Evolutionary conservation across 1,140 invertebrate genomes (phyloP), one percentile per base, ranked within the genome.

Genomic region (Globodera ellingtonae): DNA sequence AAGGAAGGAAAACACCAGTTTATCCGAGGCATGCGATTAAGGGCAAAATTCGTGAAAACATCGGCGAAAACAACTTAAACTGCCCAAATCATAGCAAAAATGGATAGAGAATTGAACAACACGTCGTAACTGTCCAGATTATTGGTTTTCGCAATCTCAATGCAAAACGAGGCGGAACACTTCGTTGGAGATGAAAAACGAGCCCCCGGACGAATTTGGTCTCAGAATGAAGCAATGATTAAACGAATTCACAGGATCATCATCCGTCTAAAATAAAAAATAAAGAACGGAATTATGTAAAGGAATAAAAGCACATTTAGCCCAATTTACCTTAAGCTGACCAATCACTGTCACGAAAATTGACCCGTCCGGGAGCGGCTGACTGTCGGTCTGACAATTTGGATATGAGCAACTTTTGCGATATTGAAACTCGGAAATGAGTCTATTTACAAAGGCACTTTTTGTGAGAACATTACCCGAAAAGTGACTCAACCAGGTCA

Each of bases 91-190:
- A 50, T 76, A 24, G 13, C 35, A 35, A 35, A n/a, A 52, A 79
- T 82, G 10, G 72, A 44, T n/a, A 13, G 6, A 44, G n/a, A 50
- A 48, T 69, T 52, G 50, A 56, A 66, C 59, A 75, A 15, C 18
- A 6, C 47, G 62, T 76, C n/a, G 46, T 81, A 87, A 59, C 83
- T 84, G 24, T 70, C 67, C 67, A 70, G 2, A 21, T 24, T n/a
- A 70, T 13, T 18, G 2, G 56, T 13, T 18, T 62, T 6, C 21
- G 35, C 48, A 44, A 35, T n/a, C 4, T 77, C 21, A 77, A 77
- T 89, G 87, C 35, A 89, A 81, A n/a, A 89, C 82, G n/a, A 89
- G 88, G 21, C 87, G 85, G 84, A 89, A 89, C 73, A 89, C 88
- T 73, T 89, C 87, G 78, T 89, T 89, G 35, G 84, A 82, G 78